A percentile compares a stretch with the other conserved stretches of the same genome.
phyloP scores from a whole-genome alignment of 2,888 invertebrate genomes.

The Dryomyza anilis region DNA sequence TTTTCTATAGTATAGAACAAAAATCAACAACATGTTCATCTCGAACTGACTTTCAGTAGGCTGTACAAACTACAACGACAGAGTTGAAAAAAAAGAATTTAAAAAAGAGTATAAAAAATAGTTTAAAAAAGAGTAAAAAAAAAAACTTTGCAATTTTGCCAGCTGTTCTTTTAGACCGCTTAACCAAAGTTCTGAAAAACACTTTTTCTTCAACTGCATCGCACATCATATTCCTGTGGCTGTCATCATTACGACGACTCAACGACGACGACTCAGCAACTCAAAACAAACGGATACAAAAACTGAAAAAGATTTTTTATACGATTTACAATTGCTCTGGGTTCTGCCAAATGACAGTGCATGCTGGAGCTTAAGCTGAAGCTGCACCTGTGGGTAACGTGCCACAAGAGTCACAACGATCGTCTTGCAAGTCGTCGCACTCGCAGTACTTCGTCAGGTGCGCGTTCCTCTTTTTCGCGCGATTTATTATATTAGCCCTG shows the following conservation, averaged over 20 bases:
- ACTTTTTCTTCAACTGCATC: not conserved
- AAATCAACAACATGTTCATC: not conserved
- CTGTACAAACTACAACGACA: not conserved
- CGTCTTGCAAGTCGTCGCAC: not conserved
- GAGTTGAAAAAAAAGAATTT: not conserved
- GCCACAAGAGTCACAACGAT: not conserved
- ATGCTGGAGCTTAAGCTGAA: not conserved
- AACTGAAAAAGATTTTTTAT: not conserved
- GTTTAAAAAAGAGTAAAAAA: too few species aligned
- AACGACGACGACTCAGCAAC: not conserved
- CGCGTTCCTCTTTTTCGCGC: constrained; percentile 1
- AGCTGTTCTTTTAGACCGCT: constrained; percentile 9
- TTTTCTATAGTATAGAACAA: too few species aligned
- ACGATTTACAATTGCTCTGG: too few species aligned
- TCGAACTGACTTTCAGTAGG: not conserved
- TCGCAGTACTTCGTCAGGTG: not conserved
- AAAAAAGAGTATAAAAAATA: not conserved
- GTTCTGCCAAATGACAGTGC: too few species aligned
- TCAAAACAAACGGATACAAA: not conserved
- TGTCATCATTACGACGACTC: not conserved
- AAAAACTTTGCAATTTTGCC: not conserved
- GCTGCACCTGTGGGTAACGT: not conserved
- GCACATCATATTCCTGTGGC: not conserved
- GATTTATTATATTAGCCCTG: constrained; percentile 12
- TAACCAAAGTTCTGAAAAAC: too few species aligned